These are phyloP conservation scores for Andrena bucephala DNA, from an alignment of 2,888 invertebrate genomes.

Conservation along the genomic window DNA sequence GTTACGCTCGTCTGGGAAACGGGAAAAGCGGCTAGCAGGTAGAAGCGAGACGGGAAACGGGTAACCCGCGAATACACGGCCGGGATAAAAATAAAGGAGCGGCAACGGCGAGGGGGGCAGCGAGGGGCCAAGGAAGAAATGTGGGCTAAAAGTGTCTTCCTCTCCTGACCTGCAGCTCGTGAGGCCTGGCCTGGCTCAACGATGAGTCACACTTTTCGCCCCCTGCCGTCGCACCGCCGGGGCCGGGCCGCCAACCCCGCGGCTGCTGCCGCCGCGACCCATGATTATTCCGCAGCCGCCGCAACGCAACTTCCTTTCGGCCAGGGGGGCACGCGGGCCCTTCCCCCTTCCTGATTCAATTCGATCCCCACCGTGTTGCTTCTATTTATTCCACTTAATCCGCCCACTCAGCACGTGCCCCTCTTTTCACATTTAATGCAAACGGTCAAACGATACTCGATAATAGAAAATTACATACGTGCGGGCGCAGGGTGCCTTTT, in stretches of 20 bases:
- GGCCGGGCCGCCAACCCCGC: slow-evolving; percentile 61
- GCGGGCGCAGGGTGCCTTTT: no score
- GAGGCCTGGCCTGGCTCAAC: slow-evolving; percentile 78
- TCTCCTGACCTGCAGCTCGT: slow-evolving; percentile 81
- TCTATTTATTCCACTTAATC: not conserved
- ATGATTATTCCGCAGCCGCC: slow-evolving; percentile 66
- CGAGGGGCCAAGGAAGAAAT: slow-evolving; percentile 76
- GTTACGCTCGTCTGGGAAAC: not conserved
- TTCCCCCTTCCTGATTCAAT: slow-evolving; percentile 50
- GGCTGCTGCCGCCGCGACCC: slow-evolving; percentile 59
- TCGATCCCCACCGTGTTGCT: slow-evolving; percentile 1
- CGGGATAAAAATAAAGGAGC: slow-evolving; percentile 68
- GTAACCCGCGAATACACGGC: slow-evolving; percentile 67
- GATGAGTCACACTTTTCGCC: slow-evolving; percentile 78
- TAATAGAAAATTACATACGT: no score
- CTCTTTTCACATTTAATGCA: not conserved
- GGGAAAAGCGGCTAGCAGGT: slow-evolving; percentile 48
- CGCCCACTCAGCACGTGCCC: not conserved
- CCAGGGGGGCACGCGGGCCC: not conserved
- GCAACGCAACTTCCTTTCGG: slow-evolving; percentile 57
- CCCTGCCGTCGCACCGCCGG: slow-evolving; percentile 53
- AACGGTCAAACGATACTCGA: not conserved
- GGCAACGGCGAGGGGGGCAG: slow-evolving; percentile 45
- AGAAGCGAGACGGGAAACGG: slow-evolving; percentile 58
- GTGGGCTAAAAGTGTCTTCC: slow-evolving; percentile 83